Conservation (phyloP, 2,113 vertebrate species). For the Physeter macrocephalus region DNA sequence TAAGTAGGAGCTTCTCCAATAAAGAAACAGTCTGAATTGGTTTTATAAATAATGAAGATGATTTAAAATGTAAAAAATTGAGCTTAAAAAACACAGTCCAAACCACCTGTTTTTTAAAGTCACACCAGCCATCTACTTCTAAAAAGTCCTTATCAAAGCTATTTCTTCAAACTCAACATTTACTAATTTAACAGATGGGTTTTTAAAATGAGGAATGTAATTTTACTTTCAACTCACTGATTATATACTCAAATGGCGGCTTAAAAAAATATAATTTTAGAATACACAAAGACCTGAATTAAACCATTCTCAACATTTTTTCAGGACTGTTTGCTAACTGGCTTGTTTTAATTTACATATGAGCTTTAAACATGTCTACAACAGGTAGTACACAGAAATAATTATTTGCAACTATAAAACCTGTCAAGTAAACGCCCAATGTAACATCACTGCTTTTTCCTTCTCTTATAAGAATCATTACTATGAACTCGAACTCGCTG, state of each 20-base stretch:
- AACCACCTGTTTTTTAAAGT: constrained; percentile 8
- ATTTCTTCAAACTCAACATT: constrained; percentile 45
- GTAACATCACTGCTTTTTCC: constrained; percentile 68
- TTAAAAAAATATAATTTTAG: constrained; percentile 42
- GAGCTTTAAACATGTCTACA: not conserved
- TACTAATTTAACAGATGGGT: constrained; percentile 55
- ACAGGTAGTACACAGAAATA: not conserved
- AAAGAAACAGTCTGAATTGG: not conserved
- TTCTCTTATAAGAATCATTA: constrained; percentile 76
- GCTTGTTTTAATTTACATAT: constrained; percentile 8
- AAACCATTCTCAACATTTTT: constrained; percentile 21
- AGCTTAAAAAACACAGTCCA: not conserved
- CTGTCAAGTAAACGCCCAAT: not conserved
- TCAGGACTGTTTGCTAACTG: not conserved
- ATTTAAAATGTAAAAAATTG: not conserved
- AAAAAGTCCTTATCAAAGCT: constrained; percentile 22
- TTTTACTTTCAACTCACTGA: constrained; percentile 53
- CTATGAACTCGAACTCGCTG: constrained; percentile 86
- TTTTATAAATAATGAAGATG: constrained; percentile 4
- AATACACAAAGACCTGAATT: constrained; percentile 13
- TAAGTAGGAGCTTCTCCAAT: not conserved
- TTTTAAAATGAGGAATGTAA: constrained; percentile 41
- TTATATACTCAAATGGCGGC: constrained; percentile 13
- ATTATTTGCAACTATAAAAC: not conserved
- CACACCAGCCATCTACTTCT: not conserved